A percentile compares a stretch with the other conserved stretches of the same genome.
phyloP scores from a whole-genome alignment of 2,888 invertebrate species.

The Hypsopygia costalis region DNA sequence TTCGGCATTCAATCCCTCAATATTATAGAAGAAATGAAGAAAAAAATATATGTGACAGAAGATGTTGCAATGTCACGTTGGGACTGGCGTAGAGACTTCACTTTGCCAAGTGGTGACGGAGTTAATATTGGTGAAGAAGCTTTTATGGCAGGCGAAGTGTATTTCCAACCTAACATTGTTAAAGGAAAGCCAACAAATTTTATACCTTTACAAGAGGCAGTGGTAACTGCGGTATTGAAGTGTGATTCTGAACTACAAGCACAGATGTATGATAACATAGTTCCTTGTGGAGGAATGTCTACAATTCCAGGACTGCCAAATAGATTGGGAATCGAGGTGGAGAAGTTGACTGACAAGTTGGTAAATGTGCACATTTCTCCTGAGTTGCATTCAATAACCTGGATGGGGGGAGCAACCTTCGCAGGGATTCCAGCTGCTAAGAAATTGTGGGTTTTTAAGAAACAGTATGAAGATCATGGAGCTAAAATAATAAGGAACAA shows the following conservation, averaged over 20 bases:
- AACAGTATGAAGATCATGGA: conserved; percentile 58
- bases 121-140: conserved; percentile 49
- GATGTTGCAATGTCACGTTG: conserved; percentile 26
- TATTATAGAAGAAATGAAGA: conserved; percentile 37
- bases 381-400: conserved; percentile 47
- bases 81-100: conserved; percentile 28
- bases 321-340: conserved; percentile 42
- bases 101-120: conserved; percentile 37
- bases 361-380: conserved; percentile 36
- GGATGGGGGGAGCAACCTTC: conserved; percentile 63
- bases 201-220: conserved; percentile 40
- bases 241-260: conserved; percentile 46
- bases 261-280: conserved; percentile 38
- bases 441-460: conserved; percentile 48
- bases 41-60: conserved; percentile 36
- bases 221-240: conserved; percentile 35
- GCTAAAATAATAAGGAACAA: conserved; percentile 50
- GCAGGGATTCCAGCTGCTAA: conserved; percentile 43
- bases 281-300: conserved; percentile 51
- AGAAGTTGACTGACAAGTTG: conserved; percentile 22
- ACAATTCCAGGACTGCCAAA: conserved; percentile 43
- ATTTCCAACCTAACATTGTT: conserved; percentile 49
- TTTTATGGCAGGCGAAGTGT: conserved; percentile 43
- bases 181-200: conserved; percentile 21
- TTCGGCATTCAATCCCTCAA: conserved; percentile 23